These are phyloP conservation scores for Hippocampus kuda DNA, from an alignment of 2,797 vertebrate genomes.

Conservation along the genomic window DNA sequence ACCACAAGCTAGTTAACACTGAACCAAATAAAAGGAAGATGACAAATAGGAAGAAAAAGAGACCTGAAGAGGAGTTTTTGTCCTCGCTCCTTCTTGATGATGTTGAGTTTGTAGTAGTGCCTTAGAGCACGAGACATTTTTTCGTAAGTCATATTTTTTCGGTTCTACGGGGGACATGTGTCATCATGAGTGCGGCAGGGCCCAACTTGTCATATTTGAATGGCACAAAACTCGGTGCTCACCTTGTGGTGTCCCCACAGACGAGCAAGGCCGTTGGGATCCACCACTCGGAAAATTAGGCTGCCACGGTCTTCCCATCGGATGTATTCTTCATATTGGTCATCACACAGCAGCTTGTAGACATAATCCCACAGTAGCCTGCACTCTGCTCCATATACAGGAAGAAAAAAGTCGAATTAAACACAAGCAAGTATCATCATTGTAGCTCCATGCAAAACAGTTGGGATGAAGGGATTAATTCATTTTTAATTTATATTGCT, in stretches of 20 bases:
- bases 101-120: slow-evolving; percentile 93
- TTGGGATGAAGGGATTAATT: background rate
- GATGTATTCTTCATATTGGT: slow-evolving; percentile 77
- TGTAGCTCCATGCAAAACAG: background rate
- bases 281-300: slow-evolving; percentile 77
- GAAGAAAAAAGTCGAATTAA: background rate
- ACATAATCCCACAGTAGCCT: slow-evolving; percentile 84
- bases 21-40: background rate
- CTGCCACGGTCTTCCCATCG: slow-evolving; percentile 77
- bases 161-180: slow-evolving; percentile 64
- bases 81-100: slow-evolving; percentile 84
- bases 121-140: slow-evolving; percentile 89
- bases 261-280: slow-evolving; percentile 79
- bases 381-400: slow-evolving; percentile 66
- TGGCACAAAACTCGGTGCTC: slow-evolving; percentile 7
- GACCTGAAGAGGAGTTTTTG: slow-evolving; percentile 88
- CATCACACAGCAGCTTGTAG: slow-evolving; percentile 79
- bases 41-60: background rate
- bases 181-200: background rate
- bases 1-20: slow-evolving; percentile 2
- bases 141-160: slow-evolving; percentile 89
- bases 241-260: slow-evolving; percentile 96
- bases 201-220: background rate
- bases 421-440: background rate
- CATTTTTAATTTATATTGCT: background rate